Percentiles rank a stretch among this genome's conserved stretches.
phyloP scores from a whole-genome alignment of 2,888 invertebrate genomes.

The Caenorhabditis sp. region DNA sequence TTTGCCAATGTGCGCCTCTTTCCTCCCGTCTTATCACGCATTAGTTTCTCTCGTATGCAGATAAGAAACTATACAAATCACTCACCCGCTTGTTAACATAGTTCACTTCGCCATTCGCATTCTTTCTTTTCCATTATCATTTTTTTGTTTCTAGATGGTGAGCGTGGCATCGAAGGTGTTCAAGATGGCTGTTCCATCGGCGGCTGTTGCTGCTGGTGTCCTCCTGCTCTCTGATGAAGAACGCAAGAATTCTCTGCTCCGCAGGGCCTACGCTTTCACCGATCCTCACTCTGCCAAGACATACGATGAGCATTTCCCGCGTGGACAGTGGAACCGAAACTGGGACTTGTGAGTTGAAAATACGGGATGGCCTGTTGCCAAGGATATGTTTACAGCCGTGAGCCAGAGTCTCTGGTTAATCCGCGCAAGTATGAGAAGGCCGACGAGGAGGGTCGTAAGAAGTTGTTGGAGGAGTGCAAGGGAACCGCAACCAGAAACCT shows the following conservation, averaged over 20 bases:
- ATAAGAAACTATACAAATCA: neutral
- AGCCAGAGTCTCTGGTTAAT: conserved; percentile 74
- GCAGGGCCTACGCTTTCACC: conserved; percentile 51
- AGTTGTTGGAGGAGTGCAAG: conserved; percentile 72
- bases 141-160: conserved; percentile 25
- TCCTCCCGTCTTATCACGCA: neutral
- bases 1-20: neutral
- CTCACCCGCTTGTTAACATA: no score
- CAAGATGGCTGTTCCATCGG: conserved; percentile 47
- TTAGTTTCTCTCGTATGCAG: neutral
- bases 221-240: conserved; percentile 35
- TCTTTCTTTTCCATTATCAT: neutral
- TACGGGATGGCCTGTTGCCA: neutral
- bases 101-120: neutral
- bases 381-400: conserved; percentile 73
- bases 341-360: conserved; percentile 75
- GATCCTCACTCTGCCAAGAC: conserved; percentile 24
- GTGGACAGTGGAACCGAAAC: conserved; percentile 79
- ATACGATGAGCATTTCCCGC: conserved; percentile 71
- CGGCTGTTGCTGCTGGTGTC: conserved; percentile 30
- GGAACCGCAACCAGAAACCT: conserved; percentile 88
- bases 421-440: conserved; percentile 70
- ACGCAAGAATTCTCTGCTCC: conserved; percentile 16
- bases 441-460: conserved; percentile 70
- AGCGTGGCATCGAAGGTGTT: conserved; percentile 33